A percentile compares a stretch with the other conserved stretches of the same genome.
These are phyloP conservation scores for Ephialtes manifestator DNA, from an alignment of 2,888 invertebrate genomes.

Conservation along the genomic window DNA sequence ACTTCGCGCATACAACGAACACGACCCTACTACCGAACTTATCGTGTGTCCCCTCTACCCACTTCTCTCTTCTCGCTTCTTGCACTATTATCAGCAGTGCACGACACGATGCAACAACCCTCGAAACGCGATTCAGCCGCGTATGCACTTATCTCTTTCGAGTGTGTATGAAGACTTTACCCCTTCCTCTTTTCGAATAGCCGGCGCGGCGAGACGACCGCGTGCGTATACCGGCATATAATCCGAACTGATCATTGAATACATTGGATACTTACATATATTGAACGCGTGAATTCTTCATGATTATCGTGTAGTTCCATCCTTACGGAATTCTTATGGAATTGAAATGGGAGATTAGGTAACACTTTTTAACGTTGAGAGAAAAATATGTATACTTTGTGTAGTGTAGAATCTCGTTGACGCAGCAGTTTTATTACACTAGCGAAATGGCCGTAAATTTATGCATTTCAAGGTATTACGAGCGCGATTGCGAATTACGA, in stretches of 20 bases:
- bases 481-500: slow-evolving; percentile 20
- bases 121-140: background rate
- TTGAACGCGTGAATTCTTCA: slow-evolving; percentile 21
- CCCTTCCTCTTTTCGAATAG: background rate
- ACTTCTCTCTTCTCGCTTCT: background rate
- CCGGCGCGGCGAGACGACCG: slow-evolving; percentile 1
- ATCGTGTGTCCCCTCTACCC: background rate
- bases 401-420: background rate
- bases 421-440: background rate
- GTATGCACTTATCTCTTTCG: background rate
- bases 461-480: slow-evolving; percentile 1
- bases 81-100: slow-evolving; percentile 15
- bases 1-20: slow-evolving; percentile 39
- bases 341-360: background rate
- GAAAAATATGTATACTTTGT: background rate
- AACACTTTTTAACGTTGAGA: background rate
- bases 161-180: slow-evolving; percentile 9
- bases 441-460: background rate
- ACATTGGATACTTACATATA: background rate
- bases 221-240: slow-evolving; percentile 51
- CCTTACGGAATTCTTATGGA: background rate
- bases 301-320: background rate
- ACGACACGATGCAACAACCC: slow-evolving; percentile 21
- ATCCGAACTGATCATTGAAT: background rate
- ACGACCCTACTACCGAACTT: slow-evolving; percentile 10